Percentiles rank a stretch among this genome's conserved stretches.
Evolutionary conservation across 2,888 invertebrate genomes (phyloP).

Genomic region (Aleiodes alternator): DNA sequence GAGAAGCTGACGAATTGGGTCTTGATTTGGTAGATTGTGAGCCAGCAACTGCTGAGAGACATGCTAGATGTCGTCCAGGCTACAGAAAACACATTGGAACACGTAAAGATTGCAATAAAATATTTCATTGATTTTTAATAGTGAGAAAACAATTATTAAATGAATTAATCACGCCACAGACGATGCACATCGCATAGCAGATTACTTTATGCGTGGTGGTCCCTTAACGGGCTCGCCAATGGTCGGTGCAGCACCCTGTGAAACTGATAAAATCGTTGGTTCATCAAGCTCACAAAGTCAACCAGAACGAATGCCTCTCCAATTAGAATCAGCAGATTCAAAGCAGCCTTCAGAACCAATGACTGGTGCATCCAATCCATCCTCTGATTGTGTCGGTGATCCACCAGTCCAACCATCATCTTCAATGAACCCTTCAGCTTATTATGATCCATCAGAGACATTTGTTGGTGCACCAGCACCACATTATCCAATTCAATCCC

Average conservation of each 20-base stretch:
- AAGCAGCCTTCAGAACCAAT: slow-evolving; percentile 1
- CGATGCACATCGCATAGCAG: slow-evolving; percentile 63
- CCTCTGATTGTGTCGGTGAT: neutral
- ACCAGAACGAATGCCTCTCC: neutral
- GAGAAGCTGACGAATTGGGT: slow-evolving; percentile 51
- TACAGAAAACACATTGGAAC: neutral
- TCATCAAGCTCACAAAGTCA: slow-evolving; percentile 20
- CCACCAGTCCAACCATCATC: neutral
- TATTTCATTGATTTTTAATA: neutral
- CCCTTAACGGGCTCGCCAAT: slow-evolving; percentile 54
- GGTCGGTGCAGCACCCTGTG: slow-evolving; percentile 30
- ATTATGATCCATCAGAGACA: neutral
- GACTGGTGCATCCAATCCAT: neutral
- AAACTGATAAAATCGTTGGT: slow-evolving; percentile 14
- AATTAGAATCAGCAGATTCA: neutral
- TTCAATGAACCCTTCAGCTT: neutral
- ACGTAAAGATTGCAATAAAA: slow-evolving; percentile 8
- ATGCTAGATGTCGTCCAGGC: slow-evolving; percentile 49
- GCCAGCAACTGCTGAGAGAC: slow-evolving; percentile 43
- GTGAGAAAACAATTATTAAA: neutral
- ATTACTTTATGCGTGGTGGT: slow-evolving; percentile 66
- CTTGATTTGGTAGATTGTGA: slow-evolving; percentile 49
- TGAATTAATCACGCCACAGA: slow-evolving; percentile 50
- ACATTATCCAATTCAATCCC: slow-evolving; percentile 1
- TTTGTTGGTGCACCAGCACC: no score